These are phyloP conservation scores for Caenorhabditis macrosperma DNA, from an alignment of 2,888 invertebrate genomes.

Conservation along the genomic window DNA sequence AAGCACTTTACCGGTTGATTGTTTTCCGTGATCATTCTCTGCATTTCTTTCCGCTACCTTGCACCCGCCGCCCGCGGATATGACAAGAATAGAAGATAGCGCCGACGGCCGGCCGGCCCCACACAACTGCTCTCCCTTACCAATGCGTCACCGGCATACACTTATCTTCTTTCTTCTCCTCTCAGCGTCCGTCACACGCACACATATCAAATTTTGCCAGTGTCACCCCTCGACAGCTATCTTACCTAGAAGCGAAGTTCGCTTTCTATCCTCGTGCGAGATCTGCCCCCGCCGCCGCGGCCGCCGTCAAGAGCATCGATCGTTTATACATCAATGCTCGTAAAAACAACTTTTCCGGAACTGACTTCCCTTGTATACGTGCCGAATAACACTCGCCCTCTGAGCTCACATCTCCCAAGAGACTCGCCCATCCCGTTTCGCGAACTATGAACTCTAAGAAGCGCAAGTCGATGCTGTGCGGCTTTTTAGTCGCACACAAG, in stretches of 20 bases:
- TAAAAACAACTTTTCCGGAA: neutral
- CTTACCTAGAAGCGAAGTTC: constrained; percentile 47
- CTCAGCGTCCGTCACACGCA: constrained; percentile 29
- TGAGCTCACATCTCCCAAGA: constrained; percentile 19
- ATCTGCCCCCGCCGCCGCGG: no score
- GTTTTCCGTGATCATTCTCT: constrained; percentile 44
- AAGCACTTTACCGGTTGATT: constrained; percentile 51
- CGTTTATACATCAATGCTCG: constrained; percentile 3
- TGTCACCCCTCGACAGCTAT: constrained; percentile 34
- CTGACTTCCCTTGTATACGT: constrained; percentile 19
- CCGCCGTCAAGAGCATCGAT: neutral
- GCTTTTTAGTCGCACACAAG: neutral
- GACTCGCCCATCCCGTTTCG: constrained; percentile 16
- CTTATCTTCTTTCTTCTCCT: constrained; percentile 25
- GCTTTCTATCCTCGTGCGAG: neutral
- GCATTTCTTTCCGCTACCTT: constrained; percentile 50
- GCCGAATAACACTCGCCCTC: constrained; percentile 29
- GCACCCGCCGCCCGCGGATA: constrained; percentile 39
- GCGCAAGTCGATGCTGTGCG: constrained; percentile 29
- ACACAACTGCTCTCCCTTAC: constrained; percentile 37
- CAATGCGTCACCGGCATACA: constrained; percentile 30
- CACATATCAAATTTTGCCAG: constrained; percentile 50
- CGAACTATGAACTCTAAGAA: constrained; percentile 47
- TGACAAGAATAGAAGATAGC: constrained; percentile 49
- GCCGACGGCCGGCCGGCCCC: constrained; percentile 17